Base-by-base conservation (phyloP, 2,888 invertebrate genomes). In the Sphinx pinastri region DNA sequence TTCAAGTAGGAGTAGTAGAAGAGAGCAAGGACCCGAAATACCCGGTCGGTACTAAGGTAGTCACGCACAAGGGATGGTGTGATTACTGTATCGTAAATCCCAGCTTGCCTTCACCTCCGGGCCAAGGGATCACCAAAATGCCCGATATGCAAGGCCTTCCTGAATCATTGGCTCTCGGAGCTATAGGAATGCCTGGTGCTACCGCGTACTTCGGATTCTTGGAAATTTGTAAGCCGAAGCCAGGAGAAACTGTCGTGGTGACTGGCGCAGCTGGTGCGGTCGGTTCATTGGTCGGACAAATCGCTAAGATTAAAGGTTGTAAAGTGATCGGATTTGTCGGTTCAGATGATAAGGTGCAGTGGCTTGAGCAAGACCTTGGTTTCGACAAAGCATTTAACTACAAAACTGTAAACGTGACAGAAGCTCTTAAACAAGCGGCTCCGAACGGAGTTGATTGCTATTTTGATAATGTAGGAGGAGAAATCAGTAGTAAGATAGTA, bases 191-290 rank as follows among this genome's bases (percentile, higher is more conserved):
- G 95, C 95, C 96, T 12, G 96, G 96, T 91, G 95, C 94, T 55
- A 95, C 96, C 0, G 97, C 97, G 0, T 96, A 96, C 81, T 96
- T 96, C 82, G 97, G 97, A 2, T 90, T 97, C 13, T 78, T 95
- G 59, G 95, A 97, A 71, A 78, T 96, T 25, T 97, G 96, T 78
- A 85, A 96, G 63, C 96, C 97, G 0, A 95, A 96, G 85, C 77
- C 92, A 0, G 96, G 96, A 0, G 96, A 97, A 81, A 96, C 95
- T 0, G 95, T 97, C 0, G 95, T 97, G 0, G 95, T 97, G 3
- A 95, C 95, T 4, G 95, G 95, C 0, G 97, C 97, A 3, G 97
- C 96, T 0, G 97, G 97, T 2, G 97, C 97, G 3, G 96, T 97
- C 0, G 97, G 97, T 3, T 95, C 95, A 70, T 82, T 95, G 13